Evolutionary conservation across 1,140 invertebrate species (phyloP).

Genomic region (Tribolium castaneum): DNA sequence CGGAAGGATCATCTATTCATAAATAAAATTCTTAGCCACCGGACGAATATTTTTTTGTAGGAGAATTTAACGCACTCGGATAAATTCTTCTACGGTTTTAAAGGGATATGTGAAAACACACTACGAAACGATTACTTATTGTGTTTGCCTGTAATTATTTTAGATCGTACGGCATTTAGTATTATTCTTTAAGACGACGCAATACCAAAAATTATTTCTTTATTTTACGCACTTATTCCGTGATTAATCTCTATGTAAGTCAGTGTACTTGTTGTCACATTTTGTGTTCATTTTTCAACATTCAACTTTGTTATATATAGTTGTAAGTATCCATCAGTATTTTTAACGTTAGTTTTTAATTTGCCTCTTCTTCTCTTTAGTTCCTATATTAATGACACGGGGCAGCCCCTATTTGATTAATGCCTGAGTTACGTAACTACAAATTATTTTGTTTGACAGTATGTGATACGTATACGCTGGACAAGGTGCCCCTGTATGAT

Average conservation of each 20-base stretch:
- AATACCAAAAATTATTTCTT: conserved; percentile 18
- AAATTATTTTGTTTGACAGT: neutral
- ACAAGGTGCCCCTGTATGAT: neutral
- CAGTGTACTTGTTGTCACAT: conserved; percentile 3
- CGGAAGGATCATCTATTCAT: conserved; percentile 52
- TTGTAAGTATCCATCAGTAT: conserved; percentile 37
- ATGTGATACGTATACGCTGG: neutral
- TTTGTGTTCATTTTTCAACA: conserved; percentile 33
- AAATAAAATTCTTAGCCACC: conserved; percentile 34
- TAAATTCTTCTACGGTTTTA: conserved; percentile 15
- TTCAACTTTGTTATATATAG: conserved; percentile 24
- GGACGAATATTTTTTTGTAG: conserved; percentile 7
- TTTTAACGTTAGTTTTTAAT: conserved; percentile 16
- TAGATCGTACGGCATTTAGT: neutral
- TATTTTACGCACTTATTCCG: conserved; percentile 18
- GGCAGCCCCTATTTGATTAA: neutral
- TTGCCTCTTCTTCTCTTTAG: conserved; percentile 2
- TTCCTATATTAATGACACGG: conserved; percentile 12
- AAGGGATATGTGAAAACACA: conserved; percentile 18
- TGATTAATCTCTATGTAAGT: neutral
- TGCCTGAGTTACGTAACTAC: no score
- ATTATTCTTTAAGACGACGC: neutral
- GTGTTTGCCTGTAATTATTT: neutral
- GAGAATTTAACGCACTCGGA: neutral
- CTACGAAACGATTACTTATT: neutral